Percentiles rank a stretch among this genome's conserved stretches.
Conservation (phyloP, 2,797 vertebrate species). For the Meda fulgida region DNA sequence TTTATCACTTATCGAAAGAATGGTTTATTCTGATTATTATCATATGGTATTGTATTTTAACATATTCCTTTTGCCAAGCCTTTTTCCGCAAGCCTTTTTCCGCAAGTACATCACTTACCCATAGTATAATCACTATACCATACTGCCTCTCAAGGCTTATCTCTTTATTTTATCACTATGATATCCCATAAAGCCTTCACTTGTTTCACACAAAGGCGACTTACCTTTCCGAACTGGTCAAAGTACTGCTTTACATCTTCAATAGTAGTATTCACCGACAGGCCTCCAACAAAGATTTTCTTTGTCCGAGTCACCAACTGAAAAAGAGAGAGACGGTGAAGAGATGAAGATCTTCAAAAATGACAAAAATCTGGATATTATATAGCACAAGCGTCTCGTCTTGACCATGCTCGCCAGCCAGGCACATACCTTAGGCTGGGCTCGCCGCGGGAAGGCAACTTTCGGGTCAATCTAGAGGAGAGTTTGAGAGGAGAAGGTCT, state of each 20-base stretch:
- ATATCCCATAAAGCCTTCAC: background rate
- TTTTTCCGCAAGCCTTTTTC: no score
- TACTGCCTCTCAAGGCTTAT: background rate
- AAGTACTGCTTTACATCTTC: constrained; percentile 99
- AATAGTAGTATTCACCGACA: constrained; percentile 97
- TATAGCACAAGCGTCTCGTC: background rate
- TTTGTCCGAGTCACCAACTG: constrained; percentile 99
- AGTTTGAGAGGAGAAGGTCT: constrained; percentile 61
- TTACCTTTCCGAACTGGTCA: constrained; percentile 98
- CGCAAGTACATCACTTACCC: background rate
- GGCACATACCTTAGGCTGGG: constrained; percentile 95
- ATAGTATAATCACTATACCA: background rate
- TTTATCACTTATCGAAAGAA: background rate
- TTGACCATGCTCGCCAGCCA: constrained; percentile 11
- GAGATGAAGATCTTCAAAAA: constrained; percentile 8
- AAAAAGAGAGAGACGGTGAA: constrained; percentile 65
- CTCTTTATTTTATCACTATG: background rate
- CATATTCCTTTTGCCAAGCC: background rate
- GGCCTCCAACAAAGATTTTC: constrained; percentile 98
- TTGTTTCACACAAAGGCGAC: constrained; percentile 53
- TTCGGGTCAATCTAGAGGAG: constrained; percentile 94
- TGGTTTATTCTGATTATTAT: background rate
- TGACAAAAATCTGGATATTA: constrained; percentile 17
- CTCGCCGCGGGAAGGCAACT: constrained; percentile 96
- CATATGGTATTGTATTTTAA: background rate